Evolutionary conservation across 2,113 vertebrate genomes (phyloP).

Genomic region (Peucedramus taeniatus): DNA sequence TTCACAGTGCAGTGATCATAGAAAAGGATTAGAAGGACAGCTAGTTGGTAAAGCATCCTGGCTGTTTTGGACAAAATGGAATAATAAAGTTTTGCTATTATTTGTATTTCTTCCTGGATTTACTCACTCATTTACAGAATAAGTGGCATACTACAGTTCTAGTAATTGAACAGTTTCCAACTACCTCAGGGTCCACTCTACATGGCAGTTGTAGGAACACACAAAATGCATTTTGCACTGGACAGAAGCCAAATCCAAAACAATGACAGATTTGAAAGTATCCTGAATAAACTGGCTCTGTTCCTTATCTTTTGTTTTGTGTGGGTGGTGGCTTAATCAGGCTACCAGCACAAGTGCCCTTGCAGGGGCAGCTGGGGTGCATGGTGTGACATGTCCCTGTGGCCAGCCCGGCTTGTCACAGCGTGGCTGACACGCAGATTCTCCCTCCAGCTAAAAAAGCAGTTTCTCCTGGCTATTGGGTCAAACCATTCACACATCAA

Average conservation of each 20-base stretch:
- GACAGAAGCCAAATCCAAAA: not conserved
- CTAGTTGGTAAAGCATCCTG: not conserved
- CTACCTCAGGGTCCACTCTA: not conserved
- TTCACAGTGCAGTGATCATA: not conserved
- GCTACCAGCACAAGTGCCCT: not conserved
- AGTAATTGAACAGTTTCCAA: not conserved
- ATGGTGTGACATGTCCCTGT: not conserved
- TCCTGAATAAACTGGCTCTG: not conserved
- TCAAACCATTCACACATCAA: not conserved
- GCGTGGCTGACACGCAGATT: rapidly evolving
- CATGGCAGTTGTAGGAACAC: not conserved
- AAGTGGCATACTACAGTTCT: not conserved
- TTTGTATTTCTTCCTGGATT: not conserved
- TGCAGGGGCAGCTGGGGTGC: not conserved
- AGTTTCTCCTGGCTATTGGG: not conserved
- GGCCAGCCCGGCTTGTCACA: not conserved
- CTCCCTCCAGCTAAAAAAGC: not conserved
- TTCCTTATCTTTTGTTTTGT: conserved; percentile 14
- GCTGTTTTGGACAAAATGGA: not conserved
- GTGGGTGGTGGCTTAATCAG: not conserved
- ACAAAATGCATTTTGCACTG: not conserved
- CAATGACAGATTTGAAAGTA: not conserved
- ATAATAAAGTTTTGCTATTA: not conserved
- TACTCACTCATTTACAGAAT: not conserved
- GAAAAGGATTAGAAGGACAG: not conserved